Percentiles rank a stretch among this genome's conserved stretches.
Evolutionary conservation across 2,888 invertebrate species (phyloP).

Genomic region (Cheilosia grossa): DNA sequence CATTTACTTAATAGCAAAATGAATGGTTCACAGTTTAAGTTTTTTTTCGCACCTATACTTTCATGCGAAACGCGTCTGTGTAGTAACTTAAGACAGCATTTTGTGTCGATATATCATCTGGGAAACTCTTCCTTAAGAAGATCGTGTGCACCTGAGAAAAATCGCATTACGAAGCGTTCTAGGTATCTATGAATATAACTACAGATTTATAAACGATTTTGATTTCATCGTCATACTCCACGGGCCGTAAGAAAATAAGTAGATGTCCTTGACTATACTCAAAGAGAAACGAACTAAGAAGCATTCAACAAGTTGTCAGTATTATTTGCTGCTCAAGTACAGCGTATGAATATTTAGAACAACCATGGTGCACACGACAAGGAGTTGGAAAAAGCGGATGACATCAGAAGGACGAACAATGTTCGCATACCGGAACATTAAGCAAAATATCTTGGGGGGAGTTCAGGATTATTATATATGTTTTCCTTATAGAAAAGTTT

Average conservation of each 20-base stretch:
- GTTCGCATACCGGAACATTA: conserved; percentile 69
- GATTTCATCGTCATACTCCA: conserved; percentile 33
- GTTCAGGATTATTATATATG: conserved; percentile 44
- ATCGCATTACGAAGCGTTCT: conserved; percentile 1
- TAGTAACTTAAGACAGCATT: conserved; percentile 43
- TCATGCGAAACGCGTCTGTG: neutral
- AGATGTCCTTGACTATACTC: conserved; percentile 18
- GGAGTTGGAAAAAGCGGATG: conserved; percentile 59
- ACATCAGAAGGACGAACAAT: conserved; percentile 72
- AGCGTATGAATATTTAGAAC: conserved; percentile 70
- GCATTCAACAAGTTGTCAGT: conserved; percentile 70
- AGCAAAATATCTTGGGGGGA: conserved; percentile 63
- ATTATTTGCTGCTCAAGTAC: conserved; percentile 54
- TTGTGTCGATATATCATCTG: conserved; percentile 39
- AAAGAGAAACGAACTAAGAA: conserved; percentile 52
- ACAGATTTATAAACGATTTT: conserved; percentile 53
- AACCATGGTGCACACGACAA: conserved; percentile 63
- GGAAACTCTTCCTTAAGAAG: conserved; percentile 37
- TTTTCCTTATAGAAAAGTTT: conserved; percentile 6
- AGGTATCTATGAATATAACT: conserved; percentile 1
- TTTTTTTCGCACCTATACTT: neutral
- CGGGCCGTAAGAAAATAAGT: conserved; percentile 38
- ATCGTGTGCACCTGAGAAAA: conserved; percentile 29
- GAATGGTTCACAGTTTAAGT: too few relatives aligned
- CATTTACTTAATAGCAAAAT: too few relatives aligned